phyloP scores from a whole-genome alignment of 2,888 invertebrate genomes.

The Agelastica alni region DNA sequence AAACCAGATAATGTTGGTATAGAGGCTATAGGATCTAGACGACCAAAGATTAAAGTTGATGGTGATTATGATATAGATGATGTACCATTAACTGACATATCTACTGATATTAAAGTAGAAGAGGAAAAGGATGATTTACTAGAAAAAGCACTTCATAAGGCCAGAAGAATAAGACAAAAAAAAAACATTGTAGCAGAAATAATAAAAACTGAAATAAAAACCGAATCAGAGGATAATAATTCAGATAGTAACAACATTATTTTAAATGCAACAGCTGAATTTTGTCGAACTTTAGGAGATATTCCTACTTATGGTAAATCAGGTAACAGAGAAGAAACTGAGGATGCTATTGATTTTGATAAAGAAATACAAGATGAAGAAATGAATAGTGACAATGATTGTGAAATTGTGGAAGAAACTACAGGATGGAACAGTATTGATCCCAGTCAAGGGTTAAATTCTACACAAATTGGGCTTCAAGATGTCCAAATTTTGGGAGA shows the following conservation, averaged over 20 bases:
- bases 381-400: constrained; percentile 46
- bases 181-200: constrained; percentile 51
- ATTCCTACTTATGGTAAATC: constrained; percentile 93
- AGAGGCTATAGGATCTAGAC: constrained; percentile 45
- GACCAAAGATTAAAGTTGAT: constrained; percentile 44
- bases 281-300: constrained; percentile 91
- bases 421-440: constrained; percentile 64
- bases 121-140: constrained; percentile 61
- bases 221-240: constrained; percentile 48
- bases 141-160: constrained; percentile 63
- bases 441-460: constrained; percentile 43
- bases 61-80: constrained; percentile 65
- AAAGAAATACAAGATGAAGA: constrained; percentile 41
- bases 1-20: constrained; percentile 46
- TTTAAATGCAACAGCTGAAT: constrained; percentile 93
- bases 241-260: constrained; percentile 66
- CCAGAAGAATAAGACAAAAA: constrained; percentile 62
- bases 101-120: constrained; percentile 62
- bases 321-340: constrained; percentile 85
- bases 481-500: constrained; percentile 80
- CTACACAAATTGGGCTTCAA: constrained; percentile 49
- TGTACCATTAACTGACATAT: constrained; percentile 57
- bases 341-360: constrained; percentile 51
- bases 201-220: constrained; percentile 49
- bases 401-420: constrained; percentile 46